These are phyloP conservation scores for Prolemur simus DNA, from an alignment of 2,113 vertebrate species.

Conservation along the genomic window DNA sequence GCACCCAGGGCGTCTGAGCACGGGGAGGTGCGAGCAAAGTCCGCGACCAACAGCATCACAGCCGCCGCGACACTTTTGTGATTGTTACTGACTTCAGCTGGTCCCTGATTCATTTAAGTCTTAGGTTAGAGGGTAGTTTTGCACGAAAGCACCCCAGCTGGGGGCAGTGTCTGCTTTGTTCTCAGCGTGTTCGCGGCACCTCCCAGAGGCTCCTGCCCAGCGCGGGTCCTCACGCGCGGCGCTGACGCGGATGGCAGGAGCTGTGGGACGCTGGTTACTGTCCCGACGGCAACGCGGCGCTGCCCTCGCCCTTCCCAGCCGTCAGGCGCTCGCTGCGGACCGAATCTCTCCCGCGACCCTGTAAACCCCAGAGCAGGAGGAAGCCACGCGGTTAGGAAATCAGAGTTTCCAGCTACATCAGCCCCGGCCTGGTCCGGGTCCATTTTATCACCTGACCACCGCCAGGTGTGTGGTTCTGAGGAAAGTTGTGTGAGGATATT, in stretches of 20 bases:
- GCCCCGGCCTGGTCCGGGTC: no score
- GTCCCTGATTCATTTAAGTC: background rate
- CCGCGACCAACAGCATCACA: fast-evolving
- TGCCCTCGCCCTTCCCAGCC: background rate
- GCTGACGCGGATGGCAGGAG: background rate
- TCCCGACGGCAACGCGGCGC: background rate
- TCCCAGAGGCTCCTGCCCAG: fast-evolving
- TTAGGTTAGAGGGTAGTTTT: background rate
- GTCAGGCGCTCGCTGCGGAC: background rate
- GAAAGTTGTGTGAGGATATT: background rate
- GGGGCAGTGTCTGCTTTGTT: fast-evolving
- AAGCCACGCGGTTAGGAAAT: background rate
- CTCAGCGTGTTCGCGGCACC: fast-evolving
- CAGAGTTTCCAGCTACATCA: no score
- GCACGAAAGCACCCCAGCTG: fast-evolving
- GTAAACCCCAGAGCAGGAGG: background rate
- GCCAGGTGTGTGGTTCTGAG: background rate
- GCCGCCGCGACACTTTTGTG: fast-evolving
- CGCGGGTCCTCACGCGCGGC: fast-evolving
- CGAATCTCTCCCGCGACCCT: background rate
- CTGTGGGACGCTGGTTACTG: fast-evolving
- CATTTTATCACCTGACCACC: background rate
- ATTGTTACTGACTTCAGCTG: fast-evolving
- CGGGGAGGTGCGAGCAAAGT: fast-evolving
- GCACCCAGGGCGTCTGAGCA: no score